Evolutionary conservation across 2,888 invertebrate genomes (phyloP).

Genomic region (Osedax fenrisi): DNA sequence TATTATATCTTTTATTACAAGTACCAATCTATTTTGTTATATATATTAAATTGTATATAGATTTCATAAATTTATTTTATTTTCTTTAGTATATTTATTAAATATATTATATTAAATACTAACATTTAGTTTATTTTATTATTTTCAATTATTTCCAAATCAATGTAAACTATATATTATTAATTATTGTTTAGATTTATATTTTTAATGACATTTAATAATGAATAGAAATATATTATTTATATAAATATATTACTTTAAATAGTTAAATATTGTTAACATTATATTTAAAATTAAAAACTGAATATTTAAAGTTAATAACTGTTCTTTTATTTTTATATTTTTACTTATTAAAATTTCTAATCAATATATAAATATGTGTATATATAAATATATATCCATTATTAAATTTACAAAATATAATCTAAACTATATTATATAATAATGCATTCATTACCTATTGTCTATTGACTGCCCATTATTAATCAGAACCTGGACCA

Average conservation of each 20-base stretch:
- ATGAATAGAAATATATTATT: too few species aligned
- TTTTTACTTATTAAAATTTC: too few species aligned
- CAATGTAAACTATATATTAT: neutral
- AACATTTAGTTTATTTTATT: neutral
- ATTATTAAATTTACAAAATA: too few species aligned
- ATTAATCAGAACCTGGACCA: slow-evolving; percentile 60
- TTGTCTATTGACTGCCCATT: neutral
- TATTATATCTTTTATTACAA: neutral
- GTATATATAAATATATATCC: neutral
- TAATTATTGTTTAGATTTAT: neutral
- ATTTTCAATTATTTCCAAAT: neutral
- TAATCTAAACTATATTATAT: too few species aligned
- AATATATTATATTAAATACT: slow-evolving; percentile 4
- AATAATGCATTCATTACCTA: neutral
- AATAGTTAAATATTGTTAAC: too few species aligned
- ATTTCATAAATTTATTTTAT: neutral
- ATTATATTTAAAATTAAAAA: too few species aligned
- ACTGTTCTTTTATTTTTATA: too few species aligned
- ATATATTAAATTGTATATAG: neutral
- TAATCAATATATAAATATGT: neutral
- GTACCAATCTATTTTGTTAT: neutral
- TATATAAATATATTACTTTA: too few species aligned
- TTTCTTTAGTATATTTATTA: neutral
- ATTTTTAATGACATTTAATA: too few species aligned
- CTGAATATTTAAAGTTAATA: too few species aligned